These are phyloP conservation scores for Tetragnatha versicolor DNA, from an alignment of 1,140 invertebrate genomes.

Conservation along the genomic window DNA sequence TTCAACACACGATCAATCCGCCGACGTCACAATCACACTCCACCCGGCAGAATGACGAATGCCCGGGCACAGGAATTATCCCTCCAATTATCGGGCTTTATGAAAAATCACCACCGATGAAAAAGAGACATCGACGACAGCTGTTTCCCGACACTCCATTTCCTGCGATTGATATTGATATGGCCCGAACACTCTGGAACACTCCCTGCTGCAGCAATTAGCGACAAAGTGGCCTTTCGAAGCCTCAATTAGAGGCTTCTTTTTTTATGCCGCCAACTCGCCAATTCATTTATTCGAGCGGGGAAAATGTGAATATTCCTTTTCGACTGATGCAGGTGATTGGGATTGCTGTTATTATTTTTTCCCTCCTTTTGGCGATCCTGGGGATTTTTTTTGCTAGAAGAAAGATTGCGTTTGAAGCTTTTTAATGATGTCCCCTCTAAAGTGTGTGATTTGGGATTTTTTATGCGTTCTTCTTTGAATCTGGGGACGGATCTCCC, in stretches of 20 bases:
- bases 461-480: no score
- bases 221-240: slow-evolving; percentile 10
- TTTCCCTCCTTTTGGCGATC: background rate
- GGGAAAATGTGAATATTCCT: background rate
- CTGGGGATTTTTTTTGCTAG: background rate
- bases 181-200: background rate
- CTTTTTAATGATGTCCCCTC: slow-evolving; percentile 31
- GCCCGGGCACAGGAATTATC: slow-evolving; percentile 4
- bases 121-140: slow-evolving; percentile 12
- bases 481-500: background rate
- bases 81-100: background rate
- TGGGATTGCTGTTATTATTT: background rate
- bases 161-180: slow-evolving; percentile 5
- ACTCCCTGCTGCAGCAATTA: slow-evolving; percentile 12
- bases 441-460: slow-evolving; percentile 23
- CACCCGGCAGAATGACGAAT: no score
- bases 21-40: no score
- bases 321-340: background rate
- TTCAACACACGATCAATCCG: no score
- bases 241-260: slow-evolving; percentile 8
- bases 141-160: slow-evolving; percentile 14
- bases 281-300: no score
- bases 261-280: background rate
- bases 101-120: background rate
- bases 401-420: slow-evolving; percentile 31